phyloP scores from a whole-genome alignment of 2,113 vertebrate genomes.

The Canis aureus region DNA sequence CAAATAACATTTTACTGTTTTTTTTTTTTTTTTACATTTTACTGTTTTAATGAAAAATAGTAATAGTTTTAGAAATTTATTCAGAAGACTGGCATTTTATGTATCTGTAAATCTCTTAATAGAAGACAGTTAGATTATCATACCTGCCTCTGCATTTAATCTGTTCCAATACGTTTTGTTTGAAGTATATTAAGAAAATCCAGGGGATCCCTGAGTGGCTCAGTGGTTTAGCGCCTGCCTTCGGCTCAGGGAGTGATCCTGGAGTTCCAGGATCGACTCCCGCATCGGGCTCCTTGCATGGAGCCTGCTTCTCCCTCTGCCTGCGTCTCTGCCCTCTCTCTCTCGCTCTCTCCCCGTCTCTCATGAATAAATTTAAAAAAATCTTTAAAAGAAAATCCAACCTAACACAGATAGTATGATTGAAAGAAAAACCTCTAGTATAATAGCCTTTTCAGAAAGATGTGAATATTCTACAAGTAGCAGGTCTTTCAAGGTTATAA shows the following conservation, averaged over 20 bases:
- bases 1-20: neutral
- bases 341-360: too few species aligned
- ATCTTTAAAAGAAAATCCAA: neutral
- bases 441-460: constrained; percentile 28
- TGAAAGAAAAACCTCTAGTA: neutral
- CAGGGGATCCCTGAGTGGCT: neutral
- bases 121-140: neutral
- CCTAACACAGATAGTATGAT: neutral
- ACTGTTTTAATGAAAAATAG: constrained; percentile 3
- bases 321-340: too few species aligned
- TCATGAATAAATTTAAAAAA: too few species aligned
- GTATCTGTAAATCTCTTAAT: neutral
- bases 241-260: too few species aligned
- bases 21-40: neutral
- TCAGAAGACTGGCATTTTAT: neutral
- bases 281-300: too few species aligned
- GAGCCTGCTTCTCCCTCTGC: too few species aligned
- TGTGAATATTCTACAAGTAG: neutral
- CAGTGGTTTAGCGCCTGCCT: too few species aligned
- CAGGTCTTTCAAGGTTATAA: neutral
- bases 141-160: neutral
- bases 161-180: neutral
- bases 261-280: too few species aligned
- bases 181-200: constrained; percentile 30
- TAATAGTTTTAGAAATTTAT: constrained; percentile 15